These are phyloP conservation scores for Peromyscus attwateri DNA, from an alignment of 2,797 vertebrate genomes.

Conservation along the genomic window DNA sequence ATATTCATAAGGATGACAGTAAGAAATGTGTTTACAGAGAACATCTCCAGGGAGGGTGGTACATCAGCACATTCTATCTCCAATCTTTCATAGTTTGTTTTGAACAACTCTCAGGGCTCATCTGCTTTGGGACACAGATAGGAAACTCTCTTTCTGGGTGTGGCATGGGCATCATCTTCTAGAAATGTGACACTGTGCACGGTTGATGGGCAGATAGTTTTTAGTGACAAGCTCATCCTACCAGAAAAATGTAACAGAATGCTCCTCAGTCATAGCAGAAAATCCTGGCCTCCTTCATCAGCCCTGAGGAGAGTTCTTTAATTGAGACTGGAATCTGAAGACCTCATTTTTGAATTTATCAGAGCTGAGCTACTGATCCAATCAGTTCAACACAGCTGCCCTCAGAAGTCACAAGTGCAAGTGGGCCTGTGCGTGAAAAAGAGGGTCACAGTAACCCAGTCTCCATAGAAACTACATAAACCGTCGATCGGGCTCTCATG, in stretches of 20 bases:
- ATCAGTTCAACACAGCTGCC: not conserved
- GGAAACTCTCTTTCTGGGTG: conserved; percentile 15
- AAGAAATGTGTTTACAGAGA: not conserved
- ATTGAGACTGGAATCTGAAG: conserved; percentile 43
- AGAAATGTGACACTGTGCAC: conserved; percentile 12
- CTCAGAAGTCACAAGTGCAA: conserved; percentile 42
- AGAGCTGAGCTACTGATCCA: not conserved
- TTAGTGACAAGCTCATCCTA: conserved; percentile 11
- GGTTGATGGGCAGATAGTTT: not conserved
- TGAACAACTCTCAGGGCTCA: not conserved
- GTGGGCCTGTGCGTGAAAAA: conserved; percentile 1
- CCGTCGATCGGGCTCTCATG: not conserved
- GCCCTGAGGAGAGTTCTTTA: conserved; percentile 42
- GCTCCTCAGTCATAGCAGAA: not conserved
- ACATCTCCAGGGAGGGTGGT: not conserved
- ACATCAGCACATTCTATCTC: not conserved
- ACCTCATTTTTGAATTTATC: conserved; percentile 29
- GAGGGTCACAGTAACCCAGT: conserved; percentile 48
- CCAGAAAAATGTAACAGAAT: conserved; percentile 5
- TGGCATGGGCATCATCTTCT: not conserved
- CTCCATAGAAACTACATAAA: conserved; percentile 60
- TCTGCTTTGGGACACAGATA: conserved; percentile 18
- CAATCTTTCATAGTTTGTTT: conserved; percentile 43
- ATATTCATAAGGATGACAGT: not conserved
- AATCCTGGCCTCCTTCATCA: not conserved